Evolutionary conservation across 1,140 invertebrate species (phyloP).

Genomic region (Penaeus japonicus): DNA sequence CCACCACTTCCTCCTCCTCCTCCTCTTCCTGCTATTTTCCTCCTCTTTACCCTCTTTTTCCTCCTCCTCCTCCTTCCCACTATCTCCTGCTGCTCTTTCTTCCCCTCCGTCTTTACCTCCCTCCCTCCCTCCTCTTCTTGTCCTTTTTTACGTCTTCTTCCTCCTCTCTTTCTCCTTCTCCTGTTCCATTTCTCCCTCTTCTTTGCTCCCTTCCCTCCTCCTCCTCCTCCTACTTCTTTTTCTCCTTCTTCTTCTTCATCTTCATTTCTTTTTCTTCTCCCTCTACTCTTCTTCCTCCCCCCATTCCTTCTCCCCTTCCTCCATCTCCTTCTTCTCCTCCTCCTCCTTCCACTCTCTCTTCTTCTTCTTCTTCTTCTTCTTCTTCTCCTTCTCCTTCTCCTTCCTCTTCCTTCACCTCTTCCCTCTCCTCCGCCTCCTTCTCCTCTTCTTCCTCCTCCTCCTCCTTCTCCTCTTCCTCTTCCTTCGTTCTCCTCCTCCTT

Average conservation of each 20-base stretch:
- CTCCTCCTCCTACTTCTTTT: not conserved
- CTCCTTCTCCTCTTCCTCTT: no score
- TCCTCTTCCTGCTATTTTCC: not conserved
- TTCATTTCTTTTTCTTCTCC: no score
- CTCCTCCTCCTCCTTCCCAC: not conserved
- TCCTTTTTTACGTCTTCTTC: not conserved
- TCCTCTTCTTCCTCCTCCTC: no score
- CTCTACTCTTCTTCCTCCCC: not conserved
- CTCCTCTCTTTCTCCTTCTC: no score
- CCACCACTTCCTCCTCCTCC: not conserved
- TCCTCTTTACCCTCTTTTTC: no score
- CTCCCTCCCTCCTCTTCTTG: not conserved
- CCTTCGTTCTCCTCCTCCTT: no score
- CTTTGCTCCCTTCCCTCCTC: not conserved
- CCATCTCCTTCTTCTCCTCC: not conserved
- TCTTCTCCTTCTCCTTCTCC: not conserved
- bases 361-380: not conserved
- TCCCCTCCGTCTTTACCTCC: no score
- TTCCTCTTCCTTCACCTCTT: no score
- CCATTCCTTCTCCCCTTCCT: not conserved
- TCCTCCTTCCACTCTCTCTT: not conserved
- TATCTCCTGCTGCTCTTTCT: no score
- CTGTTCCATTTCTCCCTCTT: not conserved
- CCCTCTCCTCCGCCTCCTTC: no score
- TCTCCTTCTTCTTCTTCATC: no score